Percentiles rank a stretch among this genome's conserved stretches.
phyloP scores from a whole-genome alignment of 2,113 vertebrate genomes.

The Phrynosoma platyrhinos region DNA sequence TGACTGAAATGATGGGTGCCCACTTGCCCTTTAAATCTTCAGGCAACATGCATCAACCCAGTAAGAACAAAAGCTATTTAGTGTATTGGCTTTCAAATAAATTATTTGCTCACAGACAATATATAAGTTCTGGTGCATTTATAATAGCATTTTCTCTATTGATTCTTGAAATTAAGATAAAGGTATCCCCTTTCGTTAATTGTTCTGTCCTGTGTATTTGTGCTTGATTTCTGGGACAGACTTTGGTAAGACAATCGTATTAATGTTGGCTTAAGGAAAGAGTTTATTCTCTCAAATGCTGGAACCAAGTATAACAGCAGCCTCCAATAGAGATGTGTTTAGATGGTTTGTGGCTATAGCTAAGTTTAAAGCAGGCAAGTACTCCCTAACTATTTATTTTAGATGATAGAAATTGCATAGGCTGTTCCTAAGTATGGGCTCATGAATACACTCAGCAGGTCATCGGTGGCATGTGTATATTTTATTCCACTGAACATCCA shows the following conservation, averaged over 20 bases:
- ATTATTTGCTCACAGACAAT: slow-evolving; percentile 37
- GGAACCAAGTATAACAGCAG: not conserved
- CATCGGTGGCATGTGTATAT: not conserved
- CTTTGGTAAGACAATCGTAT: not conserved
- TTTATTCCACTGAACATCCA: not conserved
- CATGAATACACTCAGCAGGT: not conserved
- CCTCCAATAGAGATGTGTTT: not conserved
- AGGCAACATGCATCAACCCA: slow-evolving; percentile 53
- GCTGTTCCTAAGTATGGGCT: not conserved
- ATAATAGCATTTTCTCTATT: slow-evolving; percentile 1
- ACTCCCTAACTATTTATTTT: not conserved
- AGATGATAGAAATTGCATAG: not conserved
- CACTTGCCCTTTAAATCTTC: slow-evolving; percentile 66
- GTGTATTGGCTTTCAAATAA: slow-evolving; percentile 50
- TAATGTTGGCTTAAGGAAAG: not conserved
- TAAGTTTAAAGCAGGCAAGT: not conserved
- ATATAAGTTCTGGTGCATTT: slow-evolving; percentile 8
- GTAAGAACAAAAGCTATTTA: slow-evolving; percentile 51
- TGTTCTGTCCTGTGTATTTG: not conserved
- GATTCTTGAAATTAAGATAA: slow-evolving; percentile 8
- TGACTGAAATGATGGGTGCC: slow-evolving; percentile 50
- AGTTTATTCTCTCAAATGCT: not conserved
- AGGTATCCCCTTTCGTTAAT: not conserved
- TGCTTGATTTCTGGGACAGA: not conserved
- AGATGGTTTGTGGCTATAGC: not conserved